A percentile compares a stretch with the other conserved stretches of the same genome.
These are phyloP conservation scores for Philereme transversata DNA, from an alignment of 2,888 invertebrate genomes.

Conservation along the genomic window DNA sequence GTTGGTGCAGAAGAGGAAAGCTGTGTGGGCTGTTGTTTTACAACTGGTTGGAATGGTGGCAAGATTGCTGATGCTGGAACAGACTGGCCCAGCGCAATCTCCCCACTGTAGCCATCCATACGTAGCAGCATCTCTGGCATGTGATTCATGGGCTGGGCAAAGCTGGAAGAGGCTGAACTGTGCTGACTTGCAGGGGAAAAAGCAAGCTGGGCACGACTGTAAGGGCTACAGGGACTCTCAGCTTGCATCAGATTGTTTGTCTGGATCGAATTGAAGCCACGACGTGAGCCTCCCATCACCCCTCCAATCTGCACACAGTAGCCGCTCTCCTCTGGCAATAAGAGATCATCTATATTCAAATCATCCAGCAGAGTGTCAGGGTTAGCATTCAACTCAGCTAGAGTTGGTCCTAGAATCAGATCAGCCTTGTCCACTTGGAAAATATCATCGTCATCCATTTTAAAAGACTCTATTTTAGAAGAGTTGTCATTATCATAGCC, in stretches of 20 bases:
- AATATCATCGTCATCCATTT: constrained; percentile 95
- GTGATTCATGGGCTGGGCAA: constrained; percentile 71
- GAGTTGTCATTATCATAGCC: constrained; percentile 70
- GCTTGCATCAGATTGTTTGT: constrained; percentile 54
- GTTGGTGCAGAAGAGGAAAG: constrained; percentile 95
- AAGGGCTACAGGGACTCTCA: constrained; percentile 81
- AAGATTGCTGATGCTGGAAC: constrained; percentile 84
- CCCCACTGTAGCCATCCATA: constrained; percentile 83
- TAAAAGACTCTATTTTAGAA: constrained; percentile 85
- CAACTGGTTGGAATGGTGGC: constrained; percentile 70
- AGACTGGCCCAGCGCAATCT: constrained; percentile 85
- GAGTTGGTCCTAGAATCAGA: constrained; percentile 91
- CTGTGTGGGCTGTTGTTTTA: constrained; percentile 82
- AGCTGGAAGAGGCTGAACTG: constrained; percentile 81
- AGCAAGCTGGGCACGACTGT: constrained; percentile 75
- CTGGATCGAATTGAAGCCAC: constrained; percentile 51
- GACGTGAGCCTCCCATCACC: constrained; percentile 72
- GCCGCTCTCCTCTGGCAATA: constrained; percentile 88
- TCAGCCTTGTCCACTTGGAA: constrained; percentile 95
- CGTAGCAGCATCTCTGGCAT: constrained; percentile 88
- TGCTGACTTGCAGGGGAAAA: constrained; percentile 88
- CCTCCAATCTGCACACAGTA: constrained; percentile 81
- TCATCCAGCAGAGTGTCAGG: constrained; percentile 93
- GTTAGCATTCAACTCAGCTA: constrained; percentile 93
- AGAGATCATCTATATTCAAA: constrained; percentile 93